Percentiles rank a stretch among this genome's conserved stretches.
These are phyloP conservation scores for Gila orcuttii DNA, from an alignment of 2,113 vertebrate species.

Conservation along the genomic window DNA sequence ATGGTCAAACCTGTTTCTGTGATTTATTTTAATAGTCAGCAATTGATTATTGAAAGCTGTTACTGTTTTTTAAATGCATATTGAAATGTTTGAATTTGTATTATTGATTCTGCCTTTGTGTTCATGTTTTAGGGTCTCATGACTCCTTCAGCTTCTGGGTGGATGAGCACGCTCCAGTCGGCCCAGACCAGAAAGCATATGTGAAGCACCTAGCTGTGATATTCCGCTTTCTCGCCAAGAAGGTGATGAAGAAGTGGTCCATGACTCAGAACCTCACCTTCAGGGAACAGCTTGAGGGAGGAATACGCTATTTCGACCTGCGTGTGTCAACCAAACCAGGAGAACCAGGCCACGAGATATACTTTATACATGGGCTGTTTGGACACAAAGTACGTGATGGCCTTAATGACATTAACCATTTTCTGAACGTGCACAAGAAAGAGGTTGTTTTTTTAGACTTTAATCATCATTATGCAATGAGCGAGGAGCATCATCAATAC, in stretches of 20 bases:
- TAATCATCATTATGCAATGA: conserved; percentile 98
- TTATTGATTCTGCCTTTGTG: not conserved
- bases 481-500: conserved; percentile 83
- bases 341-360: conserved; percentile 84
- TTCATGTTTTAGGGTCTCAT: conserved; percentile 79
- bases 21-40: not conserved
- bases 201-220: conserved; percentile 83
- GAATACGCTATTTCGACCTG: conserved; percentile 97
- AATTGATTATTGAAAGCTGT: not conserved
- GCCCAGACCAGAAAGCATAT: conserved; percentile 82
- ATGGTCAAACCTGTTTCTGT: not conserved
- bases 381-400: conserved; percentile 92
- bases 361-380: conserved; percentile 96
- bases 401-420: conserved; percentile 86
- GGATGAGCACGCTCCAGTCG: conserved; percentile 86
- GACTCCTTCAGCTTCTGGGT: conserved; percentile 92
- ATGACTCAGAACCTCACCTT: conserved; percentile 94
- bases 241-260: conserved; percentile 91
- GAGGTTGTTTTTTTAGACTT: conserved; percentile 95
- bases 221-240: conserved; percentile 80
- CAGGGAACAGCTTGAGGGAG: conserved; percentile 91
- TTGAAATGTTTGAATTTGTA: no score
- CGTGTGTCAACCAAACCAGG: conserved; percentile 95
- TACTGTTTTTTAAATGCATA: no score
- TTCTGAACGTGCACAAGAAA: conserved; percentile 81